Percentiles rank a stretch among this genome's conserved stretches.
Conservation (phyloP, 1,140 invertebrate genomes). For the Dendrolimus kikuchii region DNA sequence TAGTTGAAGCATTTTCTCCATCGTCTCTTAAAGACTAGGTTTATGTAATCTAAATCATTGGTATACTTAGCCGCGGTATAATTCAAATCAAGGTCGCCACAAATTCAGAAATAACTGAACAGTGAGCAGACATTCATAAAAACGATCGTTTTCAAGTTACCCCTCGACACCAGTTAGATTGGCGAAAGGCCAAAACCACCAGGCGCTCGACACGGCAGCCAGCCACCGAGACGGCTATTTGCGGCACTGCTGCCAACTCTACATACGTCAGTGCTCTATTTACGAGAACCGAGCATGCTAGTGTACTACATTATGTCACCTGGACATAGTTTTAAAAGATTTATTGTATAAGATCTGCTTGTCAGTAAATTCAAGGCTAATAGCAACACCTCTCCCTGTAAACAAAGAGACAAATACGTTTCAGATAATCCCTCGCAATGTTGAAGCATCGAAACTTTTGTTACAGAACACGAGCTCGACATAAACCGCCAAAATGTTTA, state of each 20-base stretch:
- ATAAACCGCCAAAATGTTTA: constrained; percentile 86
- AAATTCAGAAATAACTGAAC: constrained; percentile 56
- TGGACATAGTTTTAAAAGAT: constrained; percentile 24
- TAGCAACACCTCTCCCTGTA: constrained; percentile 6
- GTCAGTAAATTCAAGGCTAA: constrained; percentile 26
- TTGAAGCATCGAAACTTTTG: constrained; percentile 25
- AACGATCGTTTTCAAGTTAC: constrained; percentile 58
- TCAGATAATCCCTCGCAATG: constrained; percentile 2
- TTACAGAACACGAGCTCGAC: constrained; percentile 82
- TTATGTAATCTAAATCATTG: constrained; percentile 34
- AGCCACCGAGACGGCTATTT: constrained; percentile 59
- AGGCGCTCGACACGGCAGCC: constrained; percentile 49
- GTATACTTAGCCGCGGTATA: constrained; percentile 35
- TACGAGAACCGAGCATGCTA: constrained; percentile 43
- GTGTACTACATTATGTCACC: constrained; percentile 61
- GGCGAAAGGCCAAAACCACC: constrained; percentile 51
- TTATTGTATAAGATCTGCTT: constrained; percentile 7
- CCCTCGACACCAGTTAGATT: constrained; percentile 36
- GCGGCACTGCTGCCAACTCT: constrained; percentile 46
- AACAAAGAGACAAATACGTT: background rate
- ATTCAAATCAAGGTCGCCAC: constrained; percentile 53
- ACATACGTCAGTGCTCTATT: constrained; percentile 64
- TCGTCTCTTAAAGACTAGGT: constrained; percentile 10
- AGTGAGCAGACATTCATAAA: constrained; percentile 63
- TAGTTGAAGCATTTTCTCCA: too few relatives aligned